Conservation (phyloP, 2,888 invertebrate species). For the Colostygia pectinataria region DNA sequence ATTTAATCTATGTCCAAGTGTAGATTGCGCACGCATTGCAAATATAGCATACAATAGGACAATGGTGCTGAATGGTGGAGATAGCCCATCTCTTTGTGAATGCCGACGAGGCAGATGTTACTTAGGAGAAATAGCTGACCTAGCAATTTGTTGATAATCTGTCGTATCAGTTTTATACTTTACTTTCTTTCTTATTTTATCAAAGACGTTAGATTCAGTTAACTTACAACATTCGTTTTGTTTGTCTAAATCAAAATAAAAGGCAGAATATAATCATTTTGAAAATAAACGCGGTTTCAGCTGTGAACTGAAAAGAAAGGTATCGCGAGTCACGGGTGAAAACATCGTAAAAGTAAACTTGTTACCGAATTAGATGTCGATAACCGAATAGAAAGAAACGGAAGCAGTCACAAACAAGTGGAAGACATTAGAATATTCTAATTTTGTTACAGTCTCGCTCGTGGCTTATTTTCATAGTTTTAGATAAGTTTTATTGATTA, state of each 20-base stretch:
- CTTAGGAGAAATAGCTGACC: slow-evolving; percentile 18
- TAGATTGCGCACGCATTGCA: slow-evolving; percentile 57
- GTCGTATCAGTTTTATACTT: no score
- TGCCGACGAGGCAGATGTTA: slow-evolving; percentile 42
- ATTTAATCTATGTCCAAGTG: slow-evolving; percentile 55
- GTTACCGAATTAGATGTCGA: slow-evolving; percentile 21
- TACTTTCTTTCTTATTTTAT: no score
- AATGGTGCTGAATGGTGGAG: slow-evolving; percentile 51
- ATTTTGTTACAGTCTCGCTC: slow-evolving; percentile 10
- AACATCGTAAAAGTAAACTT: slow-evolving; percentile 17
- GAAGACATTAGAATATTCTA: slow-evolving; percentile 23
- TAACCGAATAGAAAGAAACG: slow-evolving; percentile 23
- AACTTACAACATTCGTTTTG: no score
- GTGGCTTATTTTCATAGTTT: slow-evolving; percentile 3
- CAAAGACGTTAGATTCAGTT: no score
- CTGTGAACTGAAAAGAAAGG: slow-evolving; percentile 1
- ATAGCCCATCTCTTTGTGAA: slow-evolving; percentile 56
- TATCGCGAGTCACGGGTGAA: slow-evolving; percentile 3
- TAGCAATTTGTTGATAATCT: background rate
- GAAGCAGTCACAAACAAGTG: slow-evolving; percentile 22
- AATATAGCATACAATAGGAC: slow-evolving; percentile 41
- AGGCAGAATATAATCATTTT: no score
- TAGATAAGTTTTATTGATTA: slow-evolving; percentile 7
- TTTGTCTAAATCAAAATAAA: no score
- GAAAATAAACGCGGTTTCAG: no score